These are phyloP conservation scores for Glaucopsyche alexis DNA, from an alignment of 2,888 invertebrate species.

Conservation along the genomic window DNA sequence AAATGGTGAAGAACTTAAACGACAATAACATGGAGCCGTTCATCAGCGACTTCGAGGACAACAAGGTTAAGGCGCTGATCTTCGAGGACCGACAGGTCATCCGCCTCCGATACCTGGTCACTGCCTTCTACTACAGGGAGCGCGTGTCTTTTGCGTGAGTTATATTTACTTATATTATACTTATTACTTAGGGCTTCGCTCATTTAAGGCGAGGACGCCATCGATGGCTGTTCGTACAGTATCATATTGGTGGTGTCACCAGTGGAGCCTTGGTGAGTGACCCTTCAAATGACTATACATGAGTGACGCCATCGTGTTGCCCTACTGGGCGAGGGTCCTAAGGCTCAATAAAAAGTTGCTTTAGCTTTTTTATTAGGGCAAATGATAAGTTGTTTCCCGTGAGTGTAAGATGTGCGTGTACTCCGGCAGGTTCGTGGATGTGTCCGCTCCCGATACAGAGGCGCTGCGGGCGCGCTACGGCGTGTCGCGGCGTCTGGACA, in stretches of 20 bases:
- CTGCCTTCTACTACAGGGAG: conserved; percentile 92
- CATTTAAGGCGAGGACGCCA: no score
- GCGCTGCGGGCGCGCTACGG: conserved; percentile 85
- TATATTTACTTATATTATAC: not conserved
- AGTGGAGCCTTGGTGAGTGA: no score
- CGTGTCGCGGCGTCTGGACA: conserved; percentile 80
- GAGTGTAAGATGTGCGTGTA: conserved; percentile 18
- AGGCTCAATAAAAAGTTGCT: no score
- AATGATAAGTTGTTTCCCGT: not conserved
- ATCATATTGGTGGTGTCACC: no score
- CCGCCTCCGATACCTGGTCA: conserved; percentile 91
- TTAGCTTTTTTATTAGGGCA: not conserved
- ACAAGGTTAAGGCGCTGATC: conserved; percentile 93
- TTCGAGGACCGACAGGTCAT: conserved; percentile 89
- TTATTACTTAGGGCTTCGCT: no score
- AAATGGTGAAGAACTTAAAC: conserved; percentile 84
- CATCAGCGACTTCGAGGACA: conserved; percentile 94
- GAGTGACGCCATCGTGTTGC: no score
- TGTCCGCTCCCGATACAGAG: conserved; percentile 81
- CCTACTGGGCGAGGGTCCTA: no score
- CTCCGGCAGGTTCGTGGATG: conserved; percentile 82
- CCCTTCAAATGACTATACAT: not conserved
- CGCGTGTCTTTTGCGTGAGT: conserved; percentile 91
- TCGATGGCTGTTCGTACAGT: no score
- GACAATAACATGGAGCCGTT: conserved; percentile 88